Conservation (phyloP, 2,888 invertebrate genomes). For the Altica lythri region DNA sequence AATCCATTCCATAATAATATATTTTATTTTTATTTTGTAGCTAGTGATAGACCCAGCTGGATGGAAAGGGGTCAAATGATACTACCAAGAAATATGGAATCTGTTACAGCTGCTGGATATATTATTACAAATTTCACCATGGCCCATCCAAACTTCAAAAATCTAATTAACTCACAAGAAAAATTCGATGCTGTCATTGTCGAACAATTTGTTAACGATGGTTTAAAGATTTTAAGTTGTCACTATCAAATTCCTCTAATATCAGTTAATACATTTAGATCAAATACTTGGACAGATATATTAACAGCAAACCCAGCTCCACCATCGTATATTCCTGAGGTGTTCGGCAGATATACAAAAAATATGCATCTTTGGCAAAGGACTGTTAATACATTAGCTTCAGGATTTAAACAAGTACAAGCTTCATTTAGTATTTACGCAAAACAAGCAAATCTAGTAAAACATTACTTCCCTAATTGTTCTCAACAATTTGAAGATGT, state of each 20-base stretch:
- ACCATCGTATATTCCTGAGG: slow-evolving; percentile 60
- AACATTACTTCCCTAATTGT: slow-evolving; percentile 39
- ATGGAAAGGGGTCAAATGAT: neutral
- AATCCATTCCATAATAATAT: no score
- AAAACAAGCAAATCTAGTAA: slow-evolving; percentile 35
- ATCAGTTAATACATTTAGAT: slow-evolving; percentile 55
- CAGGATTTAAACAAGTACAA: slow-evolving; percentile 26
- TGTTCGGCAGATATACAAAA: slow-evolving; percentile 53
- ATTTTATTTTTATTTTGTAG: neutral
- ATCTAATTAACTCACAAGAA: slow-evolving; percentile 48
- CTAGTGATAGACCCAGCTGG: neutral
- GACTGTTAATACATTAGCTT: slow-evolving; percentile 56
- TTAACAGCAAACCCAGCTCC: slow-evolving; percentile 59
- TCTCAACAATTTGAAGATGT: no score
- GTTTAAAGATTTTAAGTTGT: slow-evolving; percentile 51
- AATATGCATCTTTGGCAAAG: slow-evolving; percentile 62
- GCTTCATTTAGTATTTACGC: slow-evolving; percentile 32
- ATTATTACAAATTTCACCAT: slow-evolving; percentile 30
- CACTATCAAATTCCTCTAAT: slow-evolving; percentile 51
- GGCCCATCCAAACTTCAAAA: slow-evolving; percentile 50
- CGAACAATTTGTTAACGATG: slow-evolving; percentile 60
- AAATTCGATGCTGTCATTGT: slow-evolving; percentile 52
- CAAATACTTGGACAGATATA: slow-evolving; percentile 57
- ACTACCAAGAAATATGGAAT: neutral
- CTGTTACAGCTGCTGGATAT: slow-evolving; percentile 54